Percentiles rank a stretch among this genome's conserved stretches.
Conservation (phyloP, 2,113 vertebrate species). For the Mus musculus region DNA sequence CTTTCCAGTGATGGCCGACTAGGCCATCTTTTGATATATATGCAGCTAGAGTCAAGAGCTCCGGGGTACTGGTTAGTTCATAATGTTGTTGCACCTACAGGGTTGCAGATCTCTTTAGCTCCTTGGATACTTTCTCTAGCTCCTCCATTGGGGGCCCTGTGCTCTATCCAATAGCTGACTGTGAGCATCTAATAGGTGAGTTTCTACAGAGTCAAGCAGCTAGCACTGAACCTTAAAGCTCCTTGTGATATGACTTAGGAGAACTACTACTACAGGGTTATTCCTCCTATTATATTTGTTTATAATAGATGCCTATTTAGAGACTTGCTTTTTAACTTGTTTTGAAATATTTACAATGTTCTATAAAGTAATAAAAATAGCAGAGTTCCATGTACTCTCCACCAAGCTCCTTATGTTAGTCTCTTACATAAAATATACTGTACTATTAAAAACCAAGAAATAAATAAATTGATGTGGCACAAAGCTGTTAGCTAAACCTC, state of each 20-base stretch:
- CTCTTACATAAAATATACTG: constrained; percentile 1
- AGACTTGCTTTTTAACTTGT: constrained; percentile 10
- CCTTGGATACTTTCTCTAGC: no score
- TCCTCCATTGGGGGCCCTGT: no score
- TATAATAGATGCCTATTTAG: background rate
- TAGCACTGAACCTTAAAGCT: background rate
- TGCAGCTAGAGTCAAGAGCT: no score
- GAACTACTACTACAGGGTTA: background rate
- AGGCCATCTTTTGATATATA: no score
- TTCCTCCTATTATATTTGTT: constrained; percentile 17
- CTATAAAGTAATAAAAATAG: constrained; percentile 32
- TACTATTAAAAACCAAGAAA: background rate
- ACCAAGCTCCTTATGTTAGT: background rate
- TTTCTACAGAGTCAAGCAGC: background rate
- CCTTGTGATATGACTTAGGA: background rate
- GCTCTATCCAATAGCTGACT: no score
- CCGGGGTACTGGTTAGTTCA: no score
- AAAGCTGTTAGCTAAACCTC: background rate
- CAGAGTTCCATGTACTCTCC: background rate
- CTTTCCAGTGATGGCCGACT: no score
- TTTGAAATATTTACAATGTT: constrained; percentile 32
- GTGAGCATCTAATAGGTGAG: background rate
- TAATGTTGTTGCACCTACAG: no score
- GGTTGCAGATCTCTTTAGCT: no score
- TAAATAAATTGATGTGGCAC: background rate